A percentile compares a stretch with the other conserved stretches of the same genome.
phyloP scores from a whole-genome alignment of 64 coral and sea anemone species.

The Astreopora myriophthalma region DNA sequence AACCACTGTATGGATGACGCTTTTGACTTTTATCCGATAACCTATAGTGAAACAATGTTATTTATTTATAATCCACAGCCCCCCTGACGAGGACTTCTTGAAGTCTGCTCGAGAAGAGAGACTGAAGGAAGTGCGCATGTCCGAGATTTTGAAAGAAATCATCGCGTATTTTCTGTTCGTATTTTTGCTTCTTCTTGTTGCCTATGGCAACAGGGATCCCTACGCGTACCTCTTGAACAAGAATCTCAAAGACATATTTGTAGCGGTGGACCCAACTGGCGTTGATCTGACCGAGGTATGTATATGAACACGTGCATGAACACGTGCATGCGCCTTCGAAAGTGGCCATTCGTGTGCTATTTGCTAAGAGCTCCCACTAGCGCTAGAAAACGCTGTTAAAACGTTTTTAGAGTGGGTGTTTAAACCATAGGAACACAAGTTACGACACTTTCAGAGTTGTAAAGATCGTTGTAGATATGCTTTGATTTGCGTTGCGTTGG shows the following conservation, averaged over 20 bases:
- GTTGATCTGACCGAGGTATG: conserved; percentile 57
- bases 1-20: background rate
- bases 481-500: too few species aligned
- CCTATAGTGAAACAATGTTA: background rate
- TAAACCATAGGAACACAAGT: too few species aligned
- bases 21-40: background rate
- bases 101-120: conserved; percentile 55
- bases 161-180: conserved; percentile 79
- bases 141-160: conserved; percentile 75
- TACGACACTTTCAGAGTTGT: too few species aligned
- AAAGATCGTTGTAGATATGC: too few species aligned
- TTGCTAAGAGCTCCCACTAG: too few species aligned
- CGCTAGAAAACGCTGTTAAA: too few species aligned
- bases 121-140: conserved; percentile 87
- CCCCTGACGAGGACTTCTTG: conserved; percentile 61
- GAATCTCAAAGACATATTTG: conserved; percentile 70
- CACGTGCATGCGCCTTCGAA: too few species aligned
- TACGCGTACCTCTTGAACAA: conserved; percentile 78
- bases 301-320: too few species aligned
- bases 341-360: too few species aligned
- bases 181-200: conserved; percentile 62
- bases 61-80: conserved; percentile 16
- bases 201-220: conserved; percentile 89
- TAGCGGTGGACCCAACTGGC: background rate
- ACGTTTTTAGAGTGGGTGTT: too few species aligned